Evolutionary conservation across 2,888 invertebrate species (phyloP).

Genomic region (Meiosimyza decipiens): DNA sequence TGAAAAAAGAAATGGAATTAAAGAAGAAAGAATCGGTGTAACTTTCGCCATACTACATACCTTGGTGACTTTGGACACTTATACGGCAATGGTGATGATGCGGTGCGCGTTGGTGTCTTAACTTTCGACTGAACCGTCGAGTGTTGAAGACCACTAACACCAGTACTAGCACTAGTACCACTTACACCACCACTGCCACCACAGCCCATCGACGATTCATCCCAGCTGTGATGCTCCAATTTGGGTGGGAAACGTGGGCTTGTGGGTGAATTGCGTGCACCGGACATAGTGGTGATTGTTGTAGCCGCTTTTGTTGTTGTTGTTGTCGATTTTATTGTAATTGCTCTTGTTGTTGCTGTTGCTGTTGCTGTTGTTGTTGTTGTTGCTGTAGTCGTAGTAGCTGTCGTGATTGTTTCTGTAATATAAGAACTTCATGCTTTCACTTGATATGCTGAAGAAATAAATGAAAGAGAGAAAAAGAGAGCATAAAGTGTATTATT

Average conservation of each 20-base stretch:
- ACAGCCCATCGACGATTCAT: conserved; percentile 46
- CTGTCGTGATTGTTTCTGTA: conserved; percentile 12
- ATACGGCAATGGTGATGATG: conserved; percentile 58
- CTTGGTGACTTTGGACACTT: conserved; percentile 63
- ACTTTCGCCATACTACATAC: conserved; percentile 47
- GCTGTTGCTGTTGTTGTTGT: neutral
- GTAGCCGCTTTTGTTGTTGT: neutral
- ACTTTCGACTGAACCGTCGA: conserved; percentile 48
- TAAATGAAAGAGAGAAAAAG: too few relatives aligned
- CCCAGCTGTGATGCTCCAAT: conserved; percentile 57
- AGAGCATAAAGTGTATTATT: too few relatives aligned
- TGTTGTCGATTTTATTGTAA: neutral
- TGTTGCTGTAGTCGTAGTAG: neutral
- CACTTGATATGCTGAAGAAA: conserved; percentile 16
- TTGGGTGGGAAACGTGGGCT: conserved; percentile 44
- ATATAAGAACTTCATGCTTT: conserved; percentile 10
- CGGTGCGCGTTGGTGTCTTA: conserved; percentile 53
- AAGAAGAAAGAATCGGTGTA: too few relatives aligned
- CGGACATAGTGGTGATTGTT: conserved; percentile 41
- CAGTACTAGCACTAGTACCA: neutral
- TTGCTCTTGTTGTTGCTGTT: conserved; percentile 2
- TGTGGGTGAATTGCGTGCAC: conserved; percentile 40
- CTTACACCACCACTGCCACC: conserved; percentile 14
- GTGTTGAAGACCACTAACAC: conserved; percentile 37
- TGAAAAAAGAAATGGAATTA: too few relatives aligned